These are phyloP conservation scores for Blera fallax DNA, from an alignment of 2,888 invertebrate species.

Conservation along the genomic window DNA sequence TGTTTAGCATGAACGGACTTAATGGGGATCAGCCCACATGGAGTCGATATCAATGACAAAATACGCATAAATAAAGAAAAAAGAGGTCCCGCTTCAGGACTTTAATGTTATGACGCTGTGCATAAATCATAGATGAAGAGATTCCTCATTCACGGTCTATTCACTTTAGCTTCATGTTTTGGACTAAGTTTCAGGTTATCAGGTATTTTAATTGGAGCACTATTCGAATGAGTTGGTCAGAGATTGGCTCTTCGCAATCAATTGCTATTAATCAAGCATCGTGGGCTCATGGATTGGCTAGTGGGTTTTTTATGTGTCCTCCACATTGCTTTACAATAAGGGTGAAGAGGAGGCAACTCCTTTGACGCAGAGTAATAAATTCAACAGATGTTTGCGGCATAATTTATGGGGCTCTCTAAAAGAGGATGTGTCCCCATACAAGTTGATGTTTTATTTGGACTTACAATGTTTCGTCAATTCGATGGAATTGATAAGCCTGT, in stretches of 20 bases:
- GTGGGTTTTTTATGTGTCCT: not conserved
- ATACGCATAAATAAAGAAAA: conserved; percentile 52
- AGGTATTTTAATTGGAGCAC: conserved; percentile 61
- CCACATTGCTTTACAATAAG: not conserved
- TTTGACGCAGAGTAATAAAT: conserved; percentile 47
- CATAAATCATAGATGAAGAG: conserved; percentile 68
- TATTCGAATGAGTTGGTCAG: conserved; percentile 47
- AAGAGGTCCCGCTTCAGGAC: not conserved
- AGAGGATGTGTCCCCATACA: not conserved
- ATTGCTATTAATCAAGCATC: conserved; percentile 49
- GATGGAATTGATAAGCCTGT: not conserved
- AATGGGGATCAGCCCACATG: conserved; percentile 65
- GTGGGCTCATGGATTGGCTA: conserved; percentile 5
- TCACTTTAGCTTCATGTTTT: not conserved
- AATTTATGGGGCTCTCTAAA: conserved; percentile 35
- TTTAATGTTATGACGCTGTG: conserved; percentile 58
- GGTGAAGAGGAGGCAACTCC: not conserved
- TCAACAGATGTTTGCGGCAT: conserved; percentile 46
- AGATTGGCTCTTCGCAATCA: conserved; percentile 52
- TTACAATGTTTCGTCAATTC: not conserved
- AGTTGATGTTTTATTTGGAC: not conserved
- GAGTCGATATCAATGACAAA: conserved; percentile 58
- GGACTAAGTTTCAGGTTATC: not conserved
- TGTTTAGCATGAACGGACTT: conserved; percentile 43
- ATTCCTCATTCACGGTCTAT: conserved; percentile 33